Base-by-base conservation (phyloP, 2,113 vertebrate species). In the Dascyllus trimaculatus region DNA sequence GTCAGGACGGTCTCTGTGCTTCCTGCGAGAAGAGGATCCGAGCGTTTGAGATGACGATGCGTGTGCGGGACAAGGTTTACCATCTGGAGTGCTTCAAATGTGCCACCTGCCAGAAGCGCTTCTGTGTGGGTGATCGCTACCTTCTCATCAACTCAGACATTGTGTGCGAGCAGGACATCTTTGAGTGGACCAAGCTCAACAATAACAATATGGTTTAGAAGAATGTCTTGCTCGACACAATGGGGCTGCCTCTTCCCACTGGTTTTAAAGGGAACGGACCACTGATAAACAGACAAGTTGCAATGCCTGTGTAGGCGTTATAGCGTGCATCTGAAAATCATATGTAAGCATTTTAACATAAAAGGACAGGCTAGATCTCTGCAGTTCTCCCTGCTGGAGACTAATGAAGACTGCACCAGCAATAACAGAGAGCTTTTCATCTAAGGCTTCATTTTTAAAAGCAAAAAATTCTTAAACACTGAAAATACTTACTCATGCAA, bases 71-170 rank as follows among this genome's bases (percentile, higher is more conserved):
- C 94, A 99, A 99, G 88, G 98, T 99, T 38, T 99, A 99, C 70
- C 98, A 99, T 91, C 96, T 99, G 0, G 98, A 99, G 85, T 99
- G 98, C 89, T 99, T 99, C 95, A 99, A 99, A 84, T 99, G 98
- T 0, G 98, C 98, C 0, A 97, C 98, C 82, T 99, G 98, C 91
- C 98, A 99, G 95, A 99, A 99, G 86, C 98, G 99, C 56, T 99
- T 99, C 95, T 99, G 98, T 0, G 98, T 99, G 0, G 98, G 98
- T 1, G 98, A 99, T 93, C 96, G 98, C 62, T 99, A 99, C 89
- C 95, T 99, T 76, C 98, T 99, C 90, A 96, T 99, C 95, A 99
- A 99, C 95, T 98, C 98, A 0, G 97, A 99, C 94, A 99, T 99
- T 85, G 98, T 99, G 62, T 99, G 98, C 0, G 98, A 99, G 85